phyloP scores from a whole-genome alignment of 2,797 vertebrate species.

The Leptatherina wallacei region DNA sequence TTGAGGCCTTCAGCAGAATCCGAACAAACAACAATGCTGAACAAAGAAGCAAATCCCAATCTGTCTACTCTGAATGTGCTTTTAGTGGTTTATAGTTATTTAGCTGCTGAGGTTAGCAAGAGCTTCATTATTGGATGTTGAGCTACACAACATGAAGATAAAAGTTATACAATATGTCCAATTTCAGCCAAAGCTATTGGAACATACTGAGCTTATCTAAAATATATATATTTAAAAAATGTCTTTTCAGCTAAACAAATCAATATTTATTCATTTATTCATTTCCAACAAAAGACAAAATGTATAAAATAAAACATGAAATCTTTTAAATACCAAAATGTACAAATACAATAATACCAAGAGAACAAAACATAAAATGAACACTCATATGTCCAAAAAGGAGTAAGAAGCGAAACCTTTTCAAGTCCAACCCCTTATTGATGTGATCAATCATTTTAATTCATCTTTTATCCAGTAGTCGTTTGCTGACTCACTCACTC shows the following conservation, averaged over 20 bases:
- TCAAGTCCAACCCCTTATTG: too few species aligned
- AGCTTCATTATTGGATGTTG: background rate
- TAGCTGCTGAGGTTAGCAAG: background rate
- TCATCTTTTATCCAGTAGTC: background rate
- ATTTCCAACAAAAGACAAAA: too few species aligned
- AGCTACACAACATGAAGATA: background rate
- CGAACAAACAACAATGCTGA: background rate
- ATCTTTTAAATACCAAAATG: too few species aligned
- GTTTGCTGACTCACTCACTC: too few species aligned
- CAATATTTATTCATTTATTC: too few species aligned
- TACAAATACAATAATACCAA: too few species aligned
- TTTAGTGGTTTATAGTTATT: constrained; percentile 3
- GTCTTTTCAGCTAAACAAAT: background rate
- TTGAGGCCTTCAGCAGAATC: background rate
- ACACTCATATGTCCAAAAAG: too few species aligned
- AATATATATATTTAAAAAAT: background rate
- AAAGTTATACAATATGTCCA: background rate
- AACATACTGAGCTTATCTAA: background rate
- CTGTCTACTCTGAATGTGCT: background rate
- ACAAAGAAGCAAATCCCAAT: constrained; percentile 2
- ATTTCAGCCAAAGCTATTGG: background rate
- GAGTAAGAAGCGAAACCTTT: too few species aligned
- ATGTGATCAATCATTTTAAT: background rate
- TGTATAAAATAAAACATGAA: too few species aligned
- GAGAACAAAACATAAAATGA: too few species aligned